Evolutionary conservation across 2,888 invertebrate genomes (phyloP), one percentile per base, ranked within the genome.

Genomic region (Chrysolina oricalcia): DNA sequence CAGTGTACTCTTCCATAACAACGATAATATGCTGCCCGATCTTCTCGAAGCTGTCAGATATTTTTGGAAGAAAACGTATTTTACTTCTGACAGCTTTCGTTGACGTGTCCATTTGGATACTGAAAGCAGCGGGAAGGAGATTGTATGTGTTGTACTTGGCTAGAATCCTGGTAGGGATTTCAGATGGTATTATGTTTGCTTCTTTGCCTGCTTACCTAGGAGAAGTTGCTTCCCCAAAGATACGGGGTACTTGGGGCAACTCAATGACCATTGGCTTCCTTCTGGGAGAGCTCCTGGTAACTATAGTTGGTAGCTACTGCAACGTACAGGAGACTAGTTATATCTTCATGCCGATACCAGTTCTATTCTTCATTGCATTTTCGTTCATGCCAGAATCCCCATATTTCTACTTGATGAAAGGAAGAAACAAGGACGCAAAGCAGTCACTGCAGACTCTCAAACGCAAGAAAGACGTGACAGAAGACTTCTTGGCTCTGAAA

Each of bases 311-410:
- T 0, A 91, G 91, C 8, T 91, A 90, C 85, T 90, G 90, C 21
- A 86, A 89, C 74, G 90, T 92, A 87, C 84, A 85, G 78, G 87
- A 86, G 41, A 88, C 92, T 77, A 91, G 91, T 69, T 88, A 88
- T 72, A 90, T 92, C 84, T 92, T 92, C 85, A 88, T 92, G 81
- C 85, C 90, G 77, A 88, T 93, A 72, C 92, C 93, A 15, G 86
- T 92, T 53, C 81, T 91, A 50, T 91, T 92, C 83, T 86, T 92
- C 27, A 69, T 91, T 21, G 87, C 90, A 19, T 91, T 93, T 85
- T 23, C 86, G 62, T 91, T 91, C 83, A 89, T 93, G 84, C 94
- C 94, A 11, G 94, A 94, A 88, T 81, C 84, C 8, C 86, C 86
- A 0, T 86, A 86, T 73, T 86, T 76, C 70, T 78, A 79, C 15